Evolutionary conservation across 2,888 invertebrate species (phyloP).

Genomic region (Apotomis turbidana): DNA sequence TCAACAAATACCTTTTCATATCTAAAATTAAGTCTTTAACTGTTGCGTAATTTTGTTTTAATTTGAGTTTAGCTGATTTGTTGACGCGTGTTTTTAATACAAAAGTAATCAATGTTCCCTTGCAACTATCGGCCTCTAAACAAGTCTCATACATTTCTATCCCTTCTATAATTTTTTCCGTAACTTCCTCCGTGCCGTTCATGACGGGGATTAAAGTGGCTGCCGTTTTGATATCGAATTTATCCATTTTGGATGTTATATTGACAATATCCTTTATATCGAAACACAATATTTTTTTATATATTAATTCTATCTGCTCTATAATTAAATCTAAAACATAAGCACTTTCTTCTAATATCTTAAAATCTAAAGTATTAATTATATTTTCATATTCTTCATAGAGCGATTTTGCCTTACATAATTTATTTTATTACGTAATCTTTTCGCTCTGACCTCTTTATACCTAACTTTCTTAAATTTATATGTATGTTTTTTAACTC

Average conservation of each 20-base stretch:
- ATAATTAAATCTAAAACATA: constrained; percentile 9
- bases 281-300: constrained; percentile 3
- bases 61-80: constrained; percentile 30
- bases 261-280: background rate
- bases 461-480: constrained; percentile 26
- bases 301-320: constrained; percentile 15
- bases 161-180: constrained; percentile 14
- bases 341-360: constrained; percentile 8
- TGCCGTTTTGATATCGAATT: constrained; percentile 22
- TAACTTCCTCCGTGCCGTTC: constrained; percentile 7
- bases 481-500: constrained; percentile 24
- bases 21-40: constrained; percentile 11
- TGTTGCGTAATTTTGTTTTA: constrained; percentile 22
- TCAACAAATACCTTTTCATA: constrained; percentile 25
- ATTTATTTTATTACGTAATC: background rate
- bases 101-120: constrained; percentile 19
- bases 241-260: constrained; percentile 12
- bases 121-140: background rate
- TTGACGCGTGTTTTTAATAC: constrained; percentile 26
- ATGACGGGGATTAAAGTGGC: constrained; percentile 8
- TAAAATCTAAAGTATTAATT: background rate
- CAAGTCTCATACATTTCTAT: constrained; percentile 13
- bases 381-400: constrained; percentile 5
- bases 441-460: no score
- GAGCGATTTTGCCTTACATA: constrained; percentile 4